Evolutionary conservation across 2,113 vertebrate species (phyloP).

Genomic region (Bagarius yarrelli): DNA sequence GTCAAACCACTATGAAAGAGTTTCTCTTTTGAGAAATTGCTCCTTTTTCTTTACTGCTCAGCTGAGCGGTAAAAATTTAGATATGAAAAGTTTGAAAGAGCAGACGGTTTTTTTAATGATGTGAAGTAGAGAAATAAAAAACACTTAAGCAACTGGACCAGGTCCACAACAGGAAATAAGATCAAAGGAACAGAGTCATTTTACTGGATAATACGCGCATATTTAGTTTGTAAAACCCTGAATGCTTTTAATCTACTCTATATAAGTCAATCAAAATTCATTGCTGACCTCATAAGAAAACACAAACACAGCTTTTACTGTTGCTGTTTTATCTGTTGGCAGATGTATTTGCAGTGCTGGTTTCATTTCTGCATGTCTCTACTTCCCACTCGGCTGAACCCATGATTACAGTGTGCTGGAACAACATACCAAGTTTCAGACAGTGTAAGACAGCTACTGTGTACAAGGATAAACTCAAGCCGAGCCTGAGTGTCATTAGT

Average conservation of each 20-base stretch:
- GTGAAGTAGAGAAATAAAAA: slow-evolving; percentile 59
- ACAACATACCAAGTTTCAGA: slow-evolving; percentile 37
- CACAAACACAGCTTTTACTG: slow-evolving; percentile 34
- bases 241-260: background rate
- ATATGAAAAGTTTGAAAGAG: background rate
- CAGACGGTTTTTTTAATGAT: slow-evolving; percentile 46
- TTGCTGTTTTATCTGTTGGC: slow-evolving; percentile 33
- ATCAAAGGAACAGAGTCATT: background rate
- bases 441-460: slow-evolving; percentile 50
- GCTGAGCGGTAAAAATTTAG: background rate
- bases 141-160: slow-evolving; percentile 32
- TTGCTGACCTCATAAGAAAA: slow-evolving; percentile 23
- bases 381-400: slow-evolving; percentile 50
- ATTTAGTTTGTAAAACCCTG: background rate
- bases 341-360: slow-evolving; percentile 43
- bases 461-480: slow-evolving; percentile 47
- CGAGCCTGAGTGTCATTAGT: slow-evolving; percentile 48
- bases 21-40: slow-evolving; percentile 44
- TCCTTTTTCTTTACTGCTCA: slow-evolving; percentile 27
- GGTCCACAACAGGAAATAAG: background rate
- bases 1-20: slow-evolving; percentile 26
- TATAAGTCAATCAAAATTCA: slow-evolving; percentile 19
- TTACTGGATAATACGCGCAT: slow-evolving; percentile 2
- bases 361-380: slow-evolving; percentile 41
- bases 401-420: slow-evolving; percentile 41